phyloP scores from a whole-genome alignment of 2,113 vertebrate genomes.

The Archocentrus centrarchus region DNA sequence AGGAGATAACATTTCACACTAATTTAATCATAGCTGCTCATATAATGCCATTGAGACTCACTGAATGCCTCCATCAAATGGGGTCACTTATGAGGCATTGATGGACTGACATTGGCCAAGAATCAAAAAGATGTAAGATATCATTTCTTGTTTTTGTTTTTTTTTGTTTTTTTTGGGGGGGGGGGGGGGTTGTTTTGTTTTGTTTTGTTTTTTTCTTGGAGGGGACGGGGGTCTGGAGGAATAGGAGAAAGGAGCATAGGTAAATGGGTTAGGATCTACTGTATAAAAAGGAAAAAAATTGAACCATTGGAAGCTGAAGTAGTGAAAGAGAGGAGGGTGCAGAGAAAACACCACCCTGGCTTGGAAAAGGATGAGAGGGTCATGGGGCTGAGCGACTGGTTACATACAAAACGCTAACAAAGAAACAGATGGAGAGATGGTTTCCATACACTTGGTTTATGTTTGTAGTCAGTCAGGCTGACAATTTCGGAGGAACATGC shows the following conservation, averaged over 20 bases:
- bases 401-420: background rate
- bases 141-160: background rate
- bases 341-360: too few species aligned
- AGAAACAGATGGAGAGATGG: background rate
- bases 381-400: background rate
- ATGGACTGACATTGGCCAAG: slow-evolving; percentile 34
- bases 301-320: background rate
- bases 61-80: slow-evolving; percentile 50
- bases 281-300: background rate
- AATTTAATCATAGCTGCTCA: slow-evolving; percentile 49
- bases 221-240: background rate
- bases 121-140: slow-evolving; percentile 24
- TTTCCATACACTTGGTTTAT: background rate
- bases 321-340: background rate
- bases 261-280: background rate
- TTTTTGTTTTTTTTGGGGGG: too few species aligned
- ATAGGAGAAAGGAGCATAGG: too few species aligned
- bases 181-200: too few species aligned
- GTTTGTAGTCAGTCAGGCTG: background rate
- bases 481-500: background rate
- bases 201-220: too few species aligned
- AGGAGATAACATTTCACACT: slow-evolving; percentile 52
- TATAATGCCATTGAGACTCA: slow-evolving; percentile 26
- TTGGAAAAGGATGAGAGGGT: background rate
- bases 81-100: slow-evolving; percentile 39